Conservation (phyloP, 92 coral and sea anemone species). For the Anthopleura xanthogrammica region DNA sequence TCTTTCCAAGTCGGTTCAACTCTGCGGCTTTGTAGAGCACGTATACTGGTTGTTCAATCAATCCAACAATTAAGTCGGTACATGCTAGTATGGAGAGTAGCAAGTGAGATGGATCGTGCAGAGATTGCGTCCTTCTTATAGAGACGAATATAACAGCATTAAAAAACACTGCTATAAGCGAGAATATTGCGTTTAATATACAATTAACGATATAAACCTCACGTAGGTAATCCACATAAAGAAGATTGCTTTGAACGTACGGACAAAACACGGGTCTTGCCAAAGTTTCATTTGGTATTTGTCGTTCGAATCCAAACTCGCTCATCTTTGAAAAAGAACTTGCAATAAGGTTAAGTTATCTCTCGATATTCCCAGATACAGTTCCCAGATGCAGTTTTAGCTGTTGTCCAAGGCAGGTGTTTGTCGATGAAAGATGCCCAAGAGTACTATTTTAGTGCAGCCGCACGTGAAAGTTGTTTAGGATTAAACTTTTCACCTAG, state of each 20-base stretch:
- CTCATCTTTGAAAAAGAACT: no score
- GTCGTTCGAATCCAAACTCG: no score
- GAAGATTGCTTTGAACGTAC: constrained; percentile 17
- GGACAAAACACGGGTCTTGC: not conserved
- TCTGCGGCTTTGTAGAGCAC: constrained; percentile 56
- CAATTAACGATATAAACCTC: constrained; percentile 46
- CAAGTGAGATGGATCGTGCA: constrained; percentile 50
- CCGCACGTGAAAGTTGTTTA: no score
- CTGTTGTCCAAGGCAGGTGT: no score
- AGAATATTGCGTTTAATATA: constrained; percentile 31
- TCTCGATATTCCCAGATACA: no score
- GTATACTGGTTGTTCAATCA: constrained; percentile 45
- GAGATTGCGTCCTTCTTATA: constrained; percentile 22
- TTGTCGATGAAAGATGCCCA: no score
- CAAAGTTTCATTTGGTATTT: no score
- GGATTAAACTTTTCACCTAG: no score
- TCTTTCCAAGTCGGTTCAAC: constrained; percentile 9
- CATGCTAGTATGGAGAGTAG: constrained; percentile 44
- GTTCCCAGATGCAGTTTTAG: no score
- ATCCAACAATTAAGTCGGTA: constrained; percentile 46
- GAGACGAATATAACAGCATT: constrained; percentile 39
- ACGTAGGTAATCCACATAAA: constrained; percentile 30
- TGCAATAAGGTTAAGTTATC: no score
- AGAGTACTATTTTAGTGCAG: no score
- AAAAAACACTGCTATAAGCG: constrained; percentile 39